Conservation (phyloP, 1,140 invertebrate species). For the Formica selysi region DNA sequence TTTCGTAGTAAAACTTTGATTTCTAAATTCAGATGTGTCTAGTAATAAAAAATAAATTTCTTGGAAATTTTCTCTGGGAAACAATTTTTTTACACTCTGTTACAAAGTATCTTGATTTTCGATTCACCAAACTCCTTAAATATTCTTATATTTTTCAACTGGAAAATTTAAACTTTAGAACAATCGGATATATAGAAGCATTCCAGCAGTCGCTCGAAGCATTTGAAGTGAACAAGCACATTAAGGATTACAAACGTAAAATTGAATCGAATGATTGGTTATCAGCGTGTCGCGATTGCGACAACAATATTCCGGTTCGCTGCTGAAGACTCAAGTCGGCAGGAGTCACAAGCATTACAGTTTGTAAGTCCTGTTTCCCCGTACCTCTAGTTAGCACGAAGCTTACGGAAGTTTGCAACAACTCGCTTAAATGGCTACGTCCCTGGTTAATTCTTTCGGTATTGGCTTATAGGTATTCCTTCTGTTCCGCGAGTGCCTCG, state of each 20-base stretch:
- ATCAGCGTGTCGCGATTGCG: background rate
- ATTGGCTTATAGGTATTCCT: conserved; percentile 57
- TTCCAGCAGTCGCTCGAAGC: background rate
- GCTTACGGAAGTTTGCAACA: conserved; percentile 43
- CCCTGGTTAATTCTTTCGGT: conserved; percentile 55
- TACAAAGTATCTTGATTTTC: background rate
- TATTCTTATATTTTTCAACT: background rate
- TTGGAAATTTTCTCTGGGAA: background rate
- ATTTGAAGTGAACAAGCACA: conserved; percentile 15
- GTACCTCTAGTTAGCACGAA: conserved; percentile 33
- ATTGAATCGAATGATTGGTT: conserved; percentile 33
- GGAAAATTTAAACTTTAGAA: conserved; percentile 18
- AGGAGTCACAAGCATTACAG: conserved; percentile 43
- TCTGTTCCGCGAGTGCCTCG: conserved; percentile 42
- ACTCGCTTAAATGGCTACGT: conserved; percentile 54
- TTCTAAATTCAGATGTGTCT: no score
- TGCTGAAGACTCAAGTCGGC: conserved; percentile 24
- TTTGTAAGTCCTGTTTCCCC: conserved; percentile 33
- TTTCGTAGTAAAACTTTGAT: no score
- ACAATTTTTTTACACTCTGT: background rate
- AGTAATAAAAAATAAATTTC: no score
- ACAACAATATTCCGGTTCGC: conserved; percentile 1
- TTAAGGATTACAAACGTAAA: background rate
- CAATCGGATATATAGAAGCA: background rate
- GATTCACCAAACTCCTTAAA: background rate